Base-by-base conservation (phyloP, 64 coral and sea anemone species). In the Anthopleura sola region DNA sequence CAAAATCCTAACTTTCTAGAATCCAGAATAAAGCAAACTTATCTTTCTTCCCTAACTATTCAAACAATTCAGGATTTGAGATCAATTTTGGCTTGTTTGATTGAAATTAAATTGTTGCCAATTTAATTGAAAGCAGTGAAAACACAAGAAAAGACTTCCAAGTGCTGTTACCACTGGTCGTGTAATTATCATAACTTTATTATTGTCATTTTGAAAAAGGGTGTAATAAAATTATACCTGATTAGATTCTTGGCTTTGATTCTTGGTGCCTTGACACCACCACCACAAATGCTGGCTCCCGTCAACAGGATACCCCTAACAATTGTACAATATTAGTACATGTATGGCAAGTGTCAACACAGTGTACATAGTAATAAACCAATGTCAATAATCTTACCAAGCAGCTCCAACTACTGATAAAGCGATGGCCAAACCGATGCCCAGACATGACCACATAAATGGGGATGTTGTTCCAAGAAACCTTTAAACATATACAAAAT, bases 181-280 rank as follows among this genome's bases (percentile, higher is more conserved):
- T n/a, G n/a, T n/a, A n/a, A n/a, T n/a, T n/a, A n/a, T n/a, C n/a
- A n/a, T n/a, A n/a, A n/a, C n/a, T n/a, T n/a, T n/a, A n/a, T n/a
- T n/a, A n/a, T n/a, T n/a, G n/a, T n/a, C n/a, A n/a, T n/a, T n/a
- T n/a, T n/a, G n/a, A n/a, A n/a, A n/a, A n/a, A n/a, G n/a, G n/a
- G n/a, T n/a, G n/a, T 6, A 76, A 12, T 1, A 53, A 53, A 0
- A 13, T 12, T 13, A 14, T 66, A 91, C 94, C 94, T 96, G 62
- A 96, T 92, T 16, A 99, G 93, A 86, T 99, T 99, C 49, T 90
- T 94, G 31, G 97, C 93, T 87, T 94, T 94, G 21, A 99, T 99
- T 88, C 97, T 94, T 80, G 97, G 97, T 37, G 97, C 97, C 76
- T 99, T 99, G 0, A 99, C 97, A 76, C 97, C 97, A 60, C 92